A percentile compares a stretch with the other conserved stretches of the same genome.
Conservation (phyloP, 2,113 vertebrate genomes). For the Stegostoma tigrinum region DNA sequence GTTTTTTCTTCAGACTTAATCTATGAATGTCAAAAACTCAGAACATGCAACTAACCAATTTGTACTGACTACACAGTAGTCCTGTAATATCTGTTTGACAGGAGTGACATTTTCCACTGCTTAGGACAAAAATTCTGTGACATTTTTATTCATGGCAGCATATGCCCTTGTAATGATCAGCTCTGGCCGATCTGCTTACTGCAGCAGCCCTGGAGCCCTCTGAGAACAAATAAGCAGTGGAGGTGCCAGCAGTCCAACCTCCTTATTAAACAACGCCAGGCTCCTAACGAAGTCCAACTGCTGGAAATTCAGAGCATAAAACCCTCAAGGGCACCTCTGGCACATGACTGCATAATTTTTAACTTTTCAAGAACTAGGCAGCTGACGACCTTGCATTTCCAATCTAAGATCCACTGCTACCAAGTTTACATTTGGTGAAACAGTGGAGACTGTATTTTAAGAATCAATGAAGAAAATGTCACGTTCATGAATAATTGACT, state of each 20-base stretch:
- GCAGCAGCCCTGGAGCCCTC: conserved; percentile 68
- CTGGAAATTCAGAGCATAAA: conserved; percentile 79
- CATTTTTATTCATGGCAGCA: conserved; percentile 78
- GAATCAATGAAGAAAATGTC: neutral
- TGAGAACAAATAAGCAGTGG: conserved; percentile 69
- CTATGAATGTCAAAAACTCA: conserved; percentile 72
- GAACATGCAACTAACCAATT: conserved; percentile 75
- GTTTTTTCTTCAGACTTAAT: conserved; percentile 72
- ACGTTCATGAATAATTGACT: neutral
- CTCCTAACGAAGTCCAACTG: conserved; percentile 76
- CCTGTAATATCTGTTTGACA: conserved; percentile 74
- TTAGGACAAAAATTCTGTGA: conserved; percentile 70
- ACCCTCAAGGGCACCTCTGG: conserved; percentile 76
- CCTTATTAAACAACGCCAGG: conserved; percentile 76
- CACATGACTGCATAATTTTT: conserved; percentile 66
- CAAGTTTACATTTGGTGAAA: neutral
- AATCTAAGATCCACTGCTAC: neutral
- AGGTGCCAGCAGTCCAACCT: conserved; percentile 67
- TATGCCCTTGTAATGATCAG: conserved; percentile 81
- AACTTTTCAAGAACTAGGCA: conserved; percentile 55
- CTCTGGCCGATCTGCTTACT: conserved; percentile 72
- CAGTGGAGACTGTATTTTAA: neutral
- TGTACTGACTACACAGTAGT: conserved; percentile 71
- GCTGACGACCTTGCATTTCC: conserved; percentile 9
- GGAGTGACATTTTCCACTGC: conserved; percentile 72